Evolutionary conservation across 2,113 vertebrate species (phyloP).

Genomic region (Pycnonotus jocosus): DNA sequence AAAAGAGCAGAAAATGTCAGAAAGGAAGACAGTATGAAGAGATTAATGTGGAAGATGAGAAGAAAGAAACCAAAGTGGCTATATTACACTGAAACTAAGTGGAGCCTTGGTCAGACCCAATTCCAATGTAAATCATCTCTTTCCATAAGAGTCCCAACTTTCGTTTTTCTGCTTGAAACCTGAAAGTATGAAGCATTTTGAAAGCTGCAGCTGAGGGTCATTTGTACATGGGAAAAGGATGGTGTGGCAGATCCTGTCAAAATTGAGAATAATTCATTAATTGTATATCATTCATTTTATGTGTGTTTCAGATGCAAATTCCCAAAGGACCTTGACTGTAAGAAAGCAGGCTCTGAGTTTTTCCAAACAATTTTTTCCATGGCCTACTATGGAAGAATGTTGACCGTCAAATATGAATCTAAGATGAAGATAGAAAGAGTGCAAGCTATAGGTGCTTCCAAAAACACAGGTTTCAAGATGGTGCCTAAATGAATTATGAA

Average conservation of each 20-base stretch:
- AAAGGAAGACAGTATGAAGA: not conserved
- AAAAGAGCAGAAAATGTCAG: not conserved
- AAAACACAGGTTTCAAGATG: not conserved
- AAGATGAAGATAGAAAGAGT: not conserved
- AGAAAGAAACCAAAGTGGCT: not conserved
- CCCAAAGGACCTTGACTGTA: not conserved
- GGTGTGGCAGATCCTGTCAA: not conserved
- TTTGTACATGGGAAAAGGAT: not conserved
- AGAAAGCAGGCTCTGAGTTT: not conserved
- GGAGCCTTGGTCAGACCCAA: not conserved
- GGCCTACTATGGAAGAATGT: not conserved
- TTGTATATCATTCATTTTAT: not conserved
- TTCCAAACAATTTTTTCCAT: not conserved
- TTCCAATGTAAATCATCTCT: accelerated
- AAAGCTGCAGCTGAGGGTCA: not conserved
- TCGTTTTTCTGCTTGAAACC: not conserved
- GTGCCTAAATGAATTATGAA: not conserved
- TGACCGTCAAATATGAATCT: not conserved
- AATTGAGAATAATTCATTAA: not conserved
- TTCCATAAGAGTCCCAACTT: not conserved
- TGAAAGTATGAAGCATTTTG: not conserved
- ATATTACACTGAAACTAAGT: not conserved
- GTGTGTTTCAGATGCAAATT: not conserved
- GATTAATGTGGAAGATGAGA: not conserved
- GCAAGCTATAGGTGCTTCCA: not conserved